These are phyloP conservation scores for Ophiothrix spiculata DNA, from an alignment of 35 echinoderm and acorn worm genomes.

Conservation along the genomic window DNA sequence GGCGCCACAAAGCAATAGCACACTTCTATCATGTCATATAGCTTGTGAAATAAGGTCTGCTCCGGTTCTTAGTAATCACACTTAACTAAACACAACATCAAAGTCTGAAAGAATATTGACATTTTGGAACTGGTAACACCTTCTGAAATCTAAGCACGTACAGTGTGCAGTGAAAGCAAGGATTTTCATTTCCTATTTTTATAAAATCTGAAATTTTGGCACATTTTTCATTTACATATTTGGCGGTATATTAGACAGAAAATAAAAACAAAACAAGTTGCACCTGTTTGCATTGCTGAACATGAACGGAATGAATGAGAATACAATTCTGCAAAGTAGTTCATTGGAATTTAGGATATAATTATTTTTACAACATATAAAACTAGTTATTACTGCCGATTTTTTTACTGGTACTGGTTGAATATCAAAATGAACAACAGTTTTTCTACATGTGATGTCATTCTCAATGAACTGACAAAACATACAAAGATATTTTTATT, in stretches of 20 bases:
- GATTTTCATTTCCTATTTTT: not conserved
- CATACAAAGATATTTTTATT: too few species aligned
- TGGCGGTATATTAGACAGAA: not conserved
- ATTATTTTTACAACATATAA: too few species aligned
- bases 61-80: not conserved
- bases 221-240: conserved; percentile 10
- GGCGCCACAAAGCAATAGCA: not conserved
- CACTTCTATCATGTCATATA: conserved; percentile 4
- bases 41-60: not conserved
- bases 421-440: too few species aligned
- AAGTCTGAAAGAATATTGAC: not conserved
- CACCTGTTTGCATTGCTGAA: not conserved
- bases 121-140: not conserved
- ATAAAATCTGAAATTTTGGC: not conserved
- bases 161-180: not conserved
- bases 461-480: too few species aligned
- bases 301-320: not conserved
- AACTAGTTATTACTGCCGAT: too few species aligned
- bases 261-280: not conserved
- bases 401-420: too few species aligned
- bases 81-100: conserved; percentile 7
- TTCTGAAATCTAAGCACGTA: conserved; percentile 5
- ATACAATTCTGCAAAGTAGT: too few species aligned
- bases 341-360: too few species aligned
- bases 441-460: too few species aligned